Conservation (phyloP, 2,113 vertebrate species). For the Salvelinus namaycush region DNA sequence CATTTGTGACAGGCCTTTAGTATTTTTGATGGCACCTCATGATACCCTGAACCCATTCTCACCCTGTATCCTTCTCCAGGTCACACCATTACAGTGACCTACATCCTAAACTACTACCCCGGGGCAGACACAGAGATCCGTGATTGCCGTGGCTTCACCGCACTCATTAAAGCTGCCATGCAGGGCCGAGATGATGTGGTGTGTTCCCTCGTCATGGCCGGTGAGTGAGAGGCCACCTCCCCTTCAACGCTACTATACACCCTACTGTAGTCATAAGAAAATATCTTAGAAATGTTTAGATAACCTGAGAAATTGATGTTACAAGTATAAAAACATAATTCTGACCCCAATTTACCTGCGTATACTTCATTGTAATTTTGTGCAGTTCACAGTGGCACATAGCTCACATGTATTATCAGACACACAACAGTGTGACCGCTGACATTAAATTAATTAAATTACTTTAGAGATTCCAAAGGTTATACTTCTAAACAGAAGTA, state of each 20-base stretch:
- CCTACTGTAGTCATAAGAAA: too few relatives aligned
- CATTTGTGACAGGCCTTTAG: too few relatives aligned
- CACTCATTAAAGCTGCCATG: conserved; percentile 87
- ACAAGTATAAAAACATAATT: too few relatives aligned
- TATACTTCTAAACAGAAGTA: too few relatives aligned
- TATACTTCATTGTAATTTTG: too few relatives aligned
- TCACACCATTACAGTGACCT: conserved; percentile 77
- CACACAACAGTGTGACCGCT: neutral
- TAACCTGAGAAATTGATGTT: too few relatives aligned
- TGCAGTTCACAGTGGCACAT: too few relatives aligned
- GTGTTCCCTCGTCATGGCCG: conserved; percentile 82
- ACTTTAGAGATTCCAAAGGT: too few relatives aligned
- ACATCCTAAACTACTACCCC: conserved; percentile 83
- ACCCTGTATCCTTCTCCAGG: conserved; percentile 64
- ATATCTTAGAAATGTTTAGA: too few relatives aligned
- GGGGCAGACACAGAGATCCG: conserved; percentile 76
- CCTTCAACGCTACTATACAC: neutral
- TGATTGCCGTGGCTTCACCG: conserved; percentile 82
- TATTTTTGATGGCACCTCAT: too few relatives aligned
- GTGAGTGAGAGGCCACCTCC: conserved; percentile 50
- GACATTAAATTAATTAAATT: too few relatives aligned
- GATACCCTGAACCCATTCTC: conserved; percentile 4
- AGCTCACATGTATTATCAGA: neutral
- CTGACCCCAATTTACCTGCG: too few relatives aligned
- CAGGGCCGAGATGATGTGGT: conserved; percentile 75